Conservation (phyloP, 2,888 invertebrate species). For the Stratiomys singularior region DNA sequence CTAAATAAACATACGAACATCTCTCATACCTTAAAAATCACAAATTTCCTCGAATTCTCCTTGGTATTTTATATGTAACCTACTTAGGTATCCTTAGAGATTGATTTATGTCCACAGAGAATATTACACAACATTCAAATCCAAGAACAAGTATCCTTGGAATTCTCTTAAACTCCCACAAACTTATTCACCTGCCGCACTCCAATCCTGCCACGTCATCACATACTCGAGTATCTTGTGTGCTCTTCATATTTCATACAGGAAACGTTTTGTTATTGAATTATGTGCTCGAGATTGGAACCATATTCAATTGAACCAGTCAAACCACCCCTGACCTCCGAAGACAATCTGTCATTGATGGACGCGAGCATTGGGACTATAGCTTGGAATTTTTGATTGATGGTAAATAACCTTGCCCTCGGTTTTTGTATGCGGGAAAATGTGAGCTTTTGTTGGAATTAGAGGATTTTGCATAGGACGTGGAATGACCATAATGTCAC, state of each 20-base stretch:
- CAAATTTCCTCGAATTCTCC: neutral
- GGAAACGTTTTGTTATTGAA: slow-evolving; percentile 41
- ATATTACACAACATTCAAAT: slow-evolving; percentile 24
- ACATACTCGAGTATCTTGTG: neutral
- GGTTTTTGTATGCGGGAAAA: neutral
- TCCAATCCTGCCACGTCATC: neutral
- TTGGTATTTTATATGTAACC: neutral
- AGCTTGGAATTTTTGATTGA: slow-evolving; percentile 38
- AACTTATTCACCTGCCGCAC: neutral
- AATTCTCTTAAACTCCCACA: neutral
- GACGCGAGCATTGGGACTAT: slow-evolving; percentile 26
- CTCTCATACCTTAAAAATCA: neutral
- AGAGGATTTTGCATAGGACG: slow-evolving; percentile 4
- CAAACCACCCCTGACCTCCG: slow-evolving; percentile 5
- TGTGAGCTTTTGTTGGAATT: neutral
- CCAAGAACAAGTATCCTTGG: neutral
- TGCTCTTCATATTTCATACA: slow-evolving; percentile 8
- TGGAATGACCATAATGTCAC: slow-evolving; percentile 11
- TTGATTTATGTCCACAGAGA: slow-evolving; percentile 31
- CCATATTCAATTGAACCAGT: slow-evolving; percentile 31
- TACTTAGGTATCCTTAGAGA: neutral
- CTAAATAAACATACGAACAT: neutral
- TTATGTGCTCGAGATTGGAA: slow-evolving; percentile 32
- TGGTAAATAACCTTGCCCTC: slow-evolving; percentile 22
- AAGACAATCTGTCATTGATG: slow-evolving; percentile 40